phyloP scores from a whole-genome alignment of 2,113 vertebrate genomes.

The Australoheros scitulus region DNA sequence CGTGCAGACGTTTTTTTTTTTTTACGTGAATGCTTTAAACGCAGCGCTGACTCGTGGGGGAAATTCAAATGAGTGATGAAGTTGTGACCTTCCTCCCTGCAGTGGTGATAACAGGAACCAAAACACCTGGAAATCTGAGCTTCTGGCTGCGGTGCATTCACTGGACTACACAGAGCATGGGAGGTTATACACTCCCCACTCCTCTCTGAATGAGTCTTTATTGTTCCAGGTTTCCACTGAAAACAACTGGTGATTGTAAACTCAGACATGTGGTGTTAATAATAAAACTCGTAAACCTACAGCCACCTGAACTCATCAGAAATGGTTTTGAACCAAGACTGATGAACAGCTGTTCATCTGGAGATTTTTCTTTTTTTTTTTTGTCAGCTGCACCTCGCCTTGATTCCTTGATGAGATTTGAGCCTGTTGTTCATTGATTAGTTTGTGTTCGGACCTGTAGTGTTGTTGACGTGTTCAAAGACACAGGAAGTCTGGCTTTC shows the following conservation, averaged over 20 bases:
- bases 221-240: not conserved
- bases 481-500: not conserved
- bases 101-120: no score
- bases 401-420: not conserved
- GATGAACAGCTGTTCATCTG: not conserved
- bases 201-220: not conserved
- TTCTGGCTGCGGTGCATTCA: slow-evolving; percentile 3
- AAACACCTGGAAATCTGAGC: slow-evolving; percentile 30
- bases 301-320: not conserved
- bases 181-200: not conserved
- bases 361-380: not conserved
- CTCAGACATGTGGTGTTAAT: not conserved
- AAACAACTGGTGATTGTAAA: not conserved
- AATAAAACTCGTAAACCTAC: not conserved
- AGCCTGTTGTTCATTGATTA: not conserved
- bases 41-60: not conserved
- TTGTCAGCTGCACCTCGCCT: not conserved
- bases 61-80: not conserved
- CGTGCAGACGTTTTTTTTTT: no score
- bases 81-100: slow-evolving; percentile 10
- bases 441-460: not conserved
- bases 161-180: not conserved
- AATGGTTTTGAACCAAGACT: not conserved
- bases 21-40: not conserved
- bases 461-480: not conserved